Base-by-base conservation (phyloP, 1,140 invertebrate species). In the Bemisia tabaci region DNA sequence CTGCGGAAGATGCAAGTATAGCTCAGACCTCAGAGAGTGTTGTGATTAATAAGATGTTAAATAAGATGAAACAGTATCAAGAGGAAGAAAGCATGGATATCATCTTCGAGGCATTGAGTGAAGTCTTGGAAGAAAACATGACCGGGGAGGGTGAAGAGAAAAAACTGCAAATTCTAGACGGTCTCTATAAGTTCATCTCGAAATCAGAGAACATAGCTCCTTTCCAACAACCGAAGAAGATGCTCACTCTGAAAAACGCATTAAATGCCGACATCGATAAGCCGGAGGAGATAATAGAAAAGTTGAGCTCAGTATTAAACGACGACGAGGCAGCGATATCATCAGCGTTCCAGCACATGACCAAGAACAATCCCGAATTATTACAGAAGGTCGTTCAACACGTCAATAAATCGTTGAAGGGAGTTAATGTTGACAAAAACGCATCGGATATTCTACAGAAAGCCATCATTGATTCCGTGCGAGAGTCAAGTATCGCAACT, bases 401-500 rank as follows among this genome's bases (percentile, higher is more conserved):
- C 58, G 69, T 68, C 0, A 58, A 65, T 23, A 25, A 48, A 11
- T 73, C 75, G 2, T 67, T 79, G 1, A 59, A 82, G 81, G 70
- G 79, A 61, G 77, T 85, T 0, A 80, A 78, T 63, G 82, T 81
- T 27, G 84, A 87, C 69, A 78, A 82, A 68, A 81, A 85, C 72
- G 84, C 82, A 0, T 77, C 80, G 0, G 83, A 85, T 70, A 81
- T 80, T 0, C 76, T 87, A 2, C 83, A 85, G 72, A 82, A 81
- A 71, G 83, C 84, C 1, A 85, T 87, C 1, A 81, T 86, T 0
- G 74, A 80, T 24, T 81, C 82, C 0, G 79, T 86, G 1, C 76
- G 82, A 68, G 82, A 86, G 70, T 79, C 79, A 0, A 85, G 84
- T 70, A 81, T 81, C 62, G 75, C 80, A 62, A 77, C 76, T 21